phyloP scores from a whole-genome alignment of 2,888 invertebrate genomes.

The Eristalis pertinax region DNA sequence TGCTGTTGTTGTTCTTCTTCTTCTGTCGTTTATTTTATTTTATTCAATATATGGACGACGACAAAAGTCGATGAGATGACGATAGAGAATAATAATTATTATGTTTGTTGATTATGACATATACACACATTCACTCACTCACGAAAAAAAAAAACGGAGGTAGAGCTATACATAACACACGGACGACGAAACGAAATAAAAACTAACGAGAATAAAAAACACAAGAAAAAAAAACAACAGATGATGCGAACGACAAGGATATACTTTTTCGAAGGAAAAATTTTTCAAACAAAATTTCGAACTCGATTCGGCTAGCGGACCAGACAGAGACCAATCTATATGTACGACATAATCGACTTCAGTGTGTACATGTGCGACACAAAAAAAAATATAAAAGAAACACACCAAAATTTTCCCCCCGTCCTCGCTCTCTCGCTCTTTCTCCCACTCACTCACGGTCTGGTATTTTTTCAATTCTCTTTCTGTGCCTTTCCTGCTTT shows the following conservation, averaged over 20 bases:
- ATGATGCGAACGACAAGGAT: background rate
- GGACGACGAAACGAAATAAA: background rate
- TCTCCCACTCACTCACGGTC: background rate
- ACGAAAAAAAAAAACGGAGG: background rate
- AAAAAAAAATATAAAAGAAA: constrained; percentile 5
- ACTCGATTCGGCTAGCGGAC: background rate
- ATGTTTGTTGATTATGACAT: background rate
- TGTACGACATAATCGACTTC: constrained; percentile 20
- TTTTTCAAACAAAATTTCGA: background rate
- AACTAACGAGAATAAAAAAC: background rate
- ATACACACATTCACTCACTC: background rate
- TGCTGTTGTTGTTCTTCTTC: background rate
- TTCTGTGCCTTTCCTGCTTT: background rate
- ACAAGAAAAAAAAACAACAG: background rate
- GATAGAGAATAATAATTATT: background rate
- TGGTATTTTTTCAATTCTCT: too few relatives aligned
- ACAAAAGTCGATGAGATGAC: background rate
- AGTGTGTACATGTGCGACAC: constrained; percentile 4
- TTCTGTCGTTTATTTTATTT: background rate
- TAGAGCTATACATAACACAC: background rate
- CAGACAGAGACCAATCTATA: background rate
- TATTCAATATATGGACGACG: background rate
- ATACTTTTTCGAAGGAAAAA: background rate
- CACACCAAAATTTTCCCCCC: background rate
- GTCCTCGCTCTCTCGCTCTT: background rate